Percentiles rank a stretch among this genome's conserved stretches.
These are phyloP conservation scores for Drosophila azteca DNA, from an alignment of 1,140 invertebrate genomes.

Conservation along the genomic window DNA sequence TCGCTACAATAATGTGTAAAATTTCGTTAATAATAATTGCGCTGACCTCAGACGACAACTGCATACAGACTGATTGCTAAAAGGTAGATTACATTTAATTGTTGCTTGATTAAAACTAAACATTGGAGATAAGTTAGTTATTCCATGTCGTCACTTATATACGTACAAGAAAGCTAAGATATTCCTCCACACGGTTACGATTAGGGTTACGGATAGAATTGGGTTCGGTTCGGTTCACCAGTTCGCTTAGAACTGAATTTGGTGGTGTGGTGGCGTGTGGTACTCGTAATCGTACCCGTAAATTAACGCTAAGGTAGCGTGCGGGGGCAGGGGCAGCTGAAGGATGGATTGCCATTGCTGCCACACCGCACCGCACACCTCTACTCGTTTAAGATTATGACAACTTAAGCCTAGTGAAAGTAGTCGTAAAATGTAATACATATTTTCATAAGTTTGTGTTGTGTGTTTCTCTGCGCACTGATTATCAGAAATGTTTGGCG, in stretches of 20 bases:
- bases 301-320: conserved; percentile 61
- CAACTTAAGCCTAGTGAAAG: conserved; percentile 72
- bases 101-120: conserved; percentile 67
- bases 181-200: conserved; percentile 18
- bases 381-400: conserved; percentile 69
- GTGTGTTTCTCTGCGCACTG: conserved; percentile 62
- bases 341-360: conserved; percentile 8
- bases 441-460: conserved; percentile 48
- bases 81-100: conserved; percentile 70
- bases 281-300: conserved; percentile 8
- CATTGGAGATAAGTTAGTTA: conserved; percentile 50
- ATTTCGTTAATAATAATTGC: conserved; percentile 72
- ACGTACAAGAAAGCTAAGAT: conserved; percentile 24
- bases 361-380: conserved; percentile 24
- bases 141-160: conserved; percentile 43
- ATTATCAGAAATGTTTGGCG: conserved; percentile 65
- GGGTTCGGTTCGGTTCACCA: too few relatives aligned
- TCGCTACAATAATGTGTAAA: conserved; percentile 74
- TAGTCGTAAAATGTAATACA: conserved; percentile 68
- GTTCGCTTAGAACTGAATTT: conserved; percentile 50
- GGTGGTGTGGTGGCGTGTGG: not conserved
- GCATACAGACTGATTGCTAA: conserved; percentile 69
- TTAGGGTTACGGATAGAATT: not conserved
- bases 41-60: conserved; percentile 62
- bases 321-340: conserved; percentile 22